Base-by-base conservation (phyloP, 1,140 invertebrate species). In the Pissodes strobi region DNA sequence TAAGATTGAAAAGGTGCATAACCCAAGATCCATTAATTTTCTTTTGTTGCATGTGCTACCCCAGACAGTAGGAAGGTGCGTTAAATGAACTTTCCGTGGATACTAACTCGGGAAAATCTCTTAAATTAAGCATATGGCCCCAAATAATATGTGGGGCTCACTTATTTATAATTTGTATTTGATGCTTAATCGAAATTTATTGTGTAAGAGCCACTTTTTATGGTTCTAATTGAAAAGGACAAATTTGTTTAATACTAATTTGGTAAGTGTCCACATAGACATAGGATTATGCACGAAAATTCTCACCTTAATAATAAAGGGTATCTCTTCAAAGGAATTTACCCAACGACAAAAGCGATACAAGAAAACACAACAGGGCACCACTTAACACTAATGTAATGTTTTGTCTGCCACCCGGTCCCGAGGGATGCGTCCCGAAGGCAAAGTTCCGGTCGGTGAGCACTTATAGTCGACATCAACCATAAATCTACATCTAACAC, bases 341-440 rank as follows among this genome's bases (percentile, higher is more conserved):
- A 48, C 17, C 12, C 45, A 9, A 48, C 8, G n/a, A n/a, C n/a
- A n/a, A n/a, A n/a, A n/a, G n/a, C n/a, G n/a, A n/a, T 52, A 57
- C 55, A 57, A 48, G 30, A 18, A 38, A 61, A 52, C 48, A 52
- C 58, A 52, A 27, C 46, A 43, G 48, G 48, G 34, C 48, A 43
- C 46, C 58, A 61, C 46, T 61, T 51, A 61, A 41, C 58, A 45
- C 60, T 62, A 62, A 62, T 62, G 60, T 53, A 53, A 45, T 62
- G 60, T 62, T 61, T 61, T 61, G 58, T 61, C 58, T 61, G 58
- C 58, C 46, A 61, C 46, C 46, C 22, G 45, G 27, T 61, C 58
- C 58, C 58, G 22, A 51, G 58, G 58, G 58, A 48, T 48, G 41
- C 56, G 41, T 59, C 48, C 43, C 41, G 56, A 59, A 48, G 48